Evolutionary conservation across 2,888 invertebrate species (phyloP).

Genomic region (Drosophila vallismaia): DNA sequence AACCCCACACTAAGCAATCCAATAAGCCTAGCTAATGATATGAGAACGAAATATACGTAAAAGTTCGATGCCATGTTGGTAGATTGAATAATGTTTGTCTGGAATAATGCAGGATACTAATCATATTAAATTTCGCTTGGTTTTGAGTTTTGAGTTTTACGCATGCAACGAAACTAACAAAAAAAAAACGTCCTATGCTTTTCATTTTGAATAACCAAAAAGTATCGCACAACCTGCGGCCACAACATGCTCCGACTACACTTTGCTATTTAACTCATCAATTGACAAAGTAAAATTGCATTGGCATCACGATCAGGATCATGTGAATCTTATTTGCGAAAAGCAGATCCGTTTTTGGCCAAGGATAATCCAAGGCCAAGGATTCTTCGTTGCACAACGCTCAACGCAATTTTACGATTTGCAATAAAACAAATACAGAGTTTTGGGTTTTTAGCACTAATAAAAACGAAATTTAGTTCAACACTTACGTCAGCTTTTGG

Average conservation of each 20-base stretch:
- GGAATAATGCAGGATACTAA: constrained; percentile 56
- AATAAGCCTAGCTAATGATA: constrained; percentile 32
- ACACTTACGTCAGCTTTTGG: constrained; percentile 78
- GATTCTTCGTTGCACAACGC: constrained; percentile 27
- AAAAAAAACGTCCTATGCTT: constrained; percentile 48
- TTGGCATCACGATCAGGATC: constrained; percentile 47
- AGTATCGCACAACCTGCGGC: constrained; percentile 60
- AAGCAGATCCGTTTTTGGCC: constrained; percentile 2
- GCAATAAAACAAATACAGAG: constrained; percentile 41
- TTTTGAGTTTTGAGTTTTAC: constrained; percentile 33
- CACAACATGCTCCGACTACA: constrained; percentile 71
- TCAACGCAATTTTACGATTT: constrained; percentile 69
- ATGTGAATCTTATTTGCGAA: constrained; percentile 11
- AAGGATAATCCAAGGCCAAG: constrained; percentile 33
- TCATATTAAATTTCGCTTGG: constrained; percentile 43
- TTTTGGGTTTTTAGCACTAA: constrained; percentile 57
- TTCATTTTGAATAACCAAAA: constrained; percentile 50
- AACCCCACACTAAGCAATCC: constrained; percentile 23
- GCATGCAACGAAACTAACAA: constrained; percentile 68
- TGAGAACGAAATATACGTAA: constrained; percentile 22
- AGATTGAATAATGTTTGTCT: constrained; percentile 41
- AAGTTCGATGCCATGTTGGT: neutral
- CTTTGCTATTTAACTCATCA: constrained; percentile 58
- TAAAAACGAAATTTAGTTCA: constrained; percentile 71
- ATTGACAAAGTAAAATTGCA: constrained; percentile 64